Percentiles rank a stretch among this genome's conserved stretches.
These are phyloP conservation scores for Halcyon malimbica DNA, from an alignment of 2,113 vertebrate species.

Conservation along the genomic window DNA sequence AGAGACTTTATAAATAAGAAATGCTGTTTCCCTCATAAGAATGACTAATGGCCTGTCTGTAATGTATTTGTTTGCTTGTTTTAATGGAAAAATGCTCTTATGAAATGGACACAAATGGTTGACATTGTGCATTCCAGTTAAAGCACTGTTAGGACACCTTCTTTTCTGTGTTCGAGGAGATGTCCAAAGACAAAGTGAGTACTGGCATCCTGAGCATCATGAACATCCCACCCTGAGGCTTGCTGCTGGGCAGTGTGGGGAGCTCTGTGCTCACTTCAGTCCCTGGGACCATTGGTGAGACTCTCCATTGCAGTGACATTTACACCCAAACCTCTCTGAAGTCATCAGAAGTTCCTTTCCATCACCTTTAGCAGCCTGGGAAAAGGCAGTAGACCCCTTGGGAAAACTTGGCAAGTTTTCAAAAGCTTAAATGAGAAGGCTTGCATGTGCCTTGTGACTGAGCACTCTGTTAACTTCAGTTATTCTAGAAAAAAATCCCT, in stretches of 20 bases:
- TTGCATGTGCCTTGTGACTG: background rate
- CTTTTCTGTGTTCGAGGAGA: background rate
- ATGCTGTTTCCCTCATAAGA: background rate
- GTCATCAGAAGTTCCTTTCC: background rate
- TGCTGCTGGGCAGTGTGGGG: background rate
- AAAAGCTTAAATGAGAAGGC: background rate
- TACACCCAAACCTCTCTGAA: background rate
- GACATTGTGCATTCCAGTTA: background rate
- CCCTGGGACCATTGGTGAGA: background rate
- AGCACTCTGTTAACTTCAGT: background rate
- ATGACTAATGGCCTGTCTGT: background rate
- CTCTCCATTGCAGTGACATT: accelerated
- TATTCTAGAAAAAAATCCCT: background rate
- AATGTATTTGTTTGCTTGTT: background rate
- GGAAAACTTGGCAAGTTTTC: background rate
- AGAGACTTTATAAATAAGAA: background rate
- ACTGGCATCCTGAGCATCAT: background rate
- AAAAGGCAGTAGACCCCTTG: background rate
- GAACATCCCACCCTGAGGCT: background rate
- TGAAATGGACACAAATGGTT: background rate
- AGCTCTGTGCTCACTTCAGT: background rate
- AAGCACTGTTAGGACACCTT: background rate
- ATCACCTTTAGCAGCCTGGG: background rate
- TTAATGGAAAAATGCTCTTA: background rate
- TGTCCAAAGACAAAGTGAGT: background rate